Evolutionary conservation across 1,140 invertebrate species (phyloP).

Genomic region (Limonius californicus): DNA sequence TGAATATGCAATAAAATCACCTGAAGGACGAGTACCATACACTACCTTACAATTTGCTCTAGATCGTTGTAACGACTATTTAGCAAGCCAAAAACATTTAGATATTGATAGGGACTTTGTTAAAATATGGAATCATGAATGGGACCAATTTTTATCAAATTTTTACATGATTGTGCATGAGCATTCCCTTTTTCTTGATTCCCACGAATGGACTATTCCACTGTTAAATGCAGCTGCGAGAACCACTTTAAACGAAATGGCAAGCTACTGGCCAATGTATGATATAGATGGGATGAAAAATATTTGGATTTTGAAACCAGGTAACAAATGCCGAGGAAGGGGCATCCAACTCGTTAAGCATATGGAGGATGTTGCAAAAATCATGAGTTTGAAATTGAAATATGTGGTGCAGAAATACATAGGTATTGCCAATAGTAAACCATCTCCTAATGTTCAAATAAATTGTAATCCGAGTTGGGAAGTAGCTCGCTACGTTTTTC

Average conservation of each 20-base stretch:
- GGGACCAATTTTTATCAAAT: conserved; percentile 79
- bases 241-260: conserved; percentile 52
- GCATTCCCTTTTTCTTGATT: conserved; percentile 51
- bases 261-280: conserved; percentile 73
- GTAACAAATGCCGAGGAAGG: conserved; percentile 86
- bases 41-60: conserved; percentile 76
- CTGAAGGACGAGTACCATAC: conserved; percentile 65
- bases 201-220: conserved; percentile 41
- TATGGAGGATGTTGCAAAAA: conserved; percentile 79
- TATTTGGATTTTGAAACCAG: conserved; percentile 95
- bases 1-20: conserved; percentile 53
- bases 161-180: conserved; percentile 70
- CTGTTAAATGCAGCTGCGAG: conserved; percentile 43
- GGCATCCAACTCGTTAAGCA: conserved; percentile 86
- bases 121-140: conserved; percentile 73
- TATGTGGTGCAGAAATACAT: conserved; percentile 96
- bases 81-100: conserved; percentile 72
- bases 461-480: too few species aligned
- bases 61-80: conserved; percentile 69
- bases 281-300: conserved; percentile 80
- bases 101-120: conserved; percentile 78
- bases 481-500: too few species aligned
- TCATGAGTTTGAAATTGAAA: conserved; percentile 57
- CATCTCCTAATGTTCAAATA: too few species aligned
- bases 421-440: too few species aligned